These are phyloP conservation scores for Quadriops clusia DNA, from an alignment of 2,888 invertebrate genomes.

Conservation along the genomic window DNA sequence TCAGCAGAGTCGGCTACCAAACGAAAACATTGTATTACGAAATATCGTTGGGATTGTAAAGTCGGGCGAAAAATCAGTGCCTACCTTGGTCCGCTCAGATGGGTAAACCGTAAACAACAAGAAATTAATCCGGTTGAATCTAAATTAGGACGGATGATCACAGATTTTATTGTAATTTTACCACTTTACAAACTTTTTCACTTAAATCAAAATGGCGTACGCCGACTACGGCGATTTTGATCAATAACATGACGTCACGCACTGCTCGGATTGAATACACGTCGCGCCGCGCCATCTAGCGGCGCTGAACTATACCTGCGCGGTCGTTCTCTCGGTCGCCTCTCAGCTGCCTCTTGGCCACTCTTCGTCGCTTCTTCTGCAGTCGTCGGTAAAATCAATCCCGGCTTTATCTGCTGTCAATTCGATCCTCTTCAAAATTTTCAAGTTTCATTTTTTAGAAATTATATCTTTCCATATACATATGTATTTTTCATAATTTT, in stretches of 20 bases:
- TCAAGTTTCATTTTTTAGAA: no score
- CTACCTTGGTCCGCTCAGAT: constrained; percentile 74
- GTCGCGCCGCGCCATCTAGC: constrained; percentile 22
- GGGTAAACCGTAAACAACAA: constrained; percentile 43
- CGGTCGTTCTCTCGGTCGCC: constrained; percentile 52
- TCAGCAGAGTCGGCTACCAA: constrained; percentile 1
- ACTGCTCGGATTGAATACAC: no score
- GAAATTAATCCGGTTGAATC: constrained; percentile 32
- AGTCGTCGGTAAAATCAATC: no score
- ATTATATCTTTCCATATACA: no score
- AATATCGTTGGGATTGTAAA: constrained; percentile 13
- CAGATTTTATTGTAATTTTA: constrained; percentile 32
- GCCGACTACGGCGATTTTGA: constrained; percentile 35
- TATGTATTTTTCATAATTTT: no score
- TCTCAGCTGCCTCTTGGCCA: no score
- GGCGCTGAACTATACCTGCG: constrained; percentile 31
- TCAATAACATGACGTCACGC: constrained; percentile 36
- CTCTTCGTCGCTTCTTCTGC: no score
- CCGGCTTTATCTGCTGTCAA: no score
- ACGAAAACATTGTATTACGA: constrained; percentile 32
- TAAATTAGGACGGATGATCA: constrained; percentile 36
- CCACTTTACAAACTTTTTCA: constrained; percentile 32
- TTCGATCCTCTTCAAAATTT: no score
- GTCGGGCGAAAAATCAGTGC: constrained; percentile 28
- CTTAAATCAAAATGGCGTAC: constrained; percentile 40